phyloP scores from a whole-genome alignment of 2,797 vertebrate genomes.

The Aquila chrysaetos region DNA sequence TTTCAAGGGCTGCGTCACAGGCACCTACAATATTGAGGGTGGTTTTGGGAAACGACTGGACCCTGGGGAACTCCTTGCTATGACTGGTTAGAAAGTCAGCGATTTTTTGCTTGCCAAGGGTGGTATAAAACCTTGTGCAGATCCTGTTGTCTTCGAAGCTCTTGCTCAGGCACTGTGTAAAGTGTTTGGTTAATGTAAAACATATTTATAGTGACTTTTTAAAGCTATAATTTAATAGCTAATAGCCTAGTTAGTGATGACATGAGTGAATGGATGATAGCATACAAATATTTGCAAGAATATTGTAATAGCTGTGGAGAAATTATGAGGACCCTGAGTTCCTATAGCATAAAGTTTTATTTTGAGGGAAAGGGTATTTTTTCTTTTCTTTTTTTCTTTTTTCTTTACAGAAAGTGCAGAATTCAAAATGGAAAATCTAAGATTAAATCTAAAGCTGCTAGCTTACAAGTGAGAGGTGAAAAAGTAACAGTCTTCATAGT shows the following conservation, averaged over 20 bases:
- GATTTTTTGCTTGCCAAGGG: background rate
- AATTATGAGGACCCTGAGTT: background rate
- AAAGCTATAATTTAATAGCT: background rate
- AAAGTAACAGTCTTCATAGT: constrained; percentile 11
- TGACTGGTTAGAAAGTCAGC: background rate
- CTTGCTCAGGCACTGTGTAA: background rate
- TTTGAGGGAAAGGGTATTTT: background rate
- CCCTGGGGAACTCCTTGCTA: background rate
- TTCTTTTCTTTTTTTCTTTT: no score
- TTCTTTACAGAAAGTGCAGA: background rate
- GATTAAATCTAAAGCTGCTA: constrained; percentile 33
- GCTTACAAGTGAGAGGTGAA: constrained; percentile 35
- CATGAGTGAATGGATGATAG: background rate
- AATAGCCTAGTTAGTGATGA: background rate
- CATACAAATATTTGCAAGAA: background rate
- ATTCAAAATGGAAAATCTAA: constrained; percentile 31
- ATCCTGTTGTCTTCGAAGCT: background rate
- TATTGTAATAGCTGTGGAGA: background rate
- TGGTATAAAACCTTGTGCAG: background rate
- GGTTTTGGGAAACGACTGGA: background rate
- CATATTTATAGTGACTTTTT: background rate
- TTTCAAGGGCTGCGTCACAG: background rate
- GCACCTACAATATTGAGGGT: background rate
- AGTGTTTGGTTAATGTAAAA: background rate
- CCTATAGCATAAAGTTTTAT: background rate